Percentiles rank a stretch among this genome's conserved stretches.
Conservation (phyloP, 2,797 vertebrate species). For the Arctocebus calabarensis region DNA sequence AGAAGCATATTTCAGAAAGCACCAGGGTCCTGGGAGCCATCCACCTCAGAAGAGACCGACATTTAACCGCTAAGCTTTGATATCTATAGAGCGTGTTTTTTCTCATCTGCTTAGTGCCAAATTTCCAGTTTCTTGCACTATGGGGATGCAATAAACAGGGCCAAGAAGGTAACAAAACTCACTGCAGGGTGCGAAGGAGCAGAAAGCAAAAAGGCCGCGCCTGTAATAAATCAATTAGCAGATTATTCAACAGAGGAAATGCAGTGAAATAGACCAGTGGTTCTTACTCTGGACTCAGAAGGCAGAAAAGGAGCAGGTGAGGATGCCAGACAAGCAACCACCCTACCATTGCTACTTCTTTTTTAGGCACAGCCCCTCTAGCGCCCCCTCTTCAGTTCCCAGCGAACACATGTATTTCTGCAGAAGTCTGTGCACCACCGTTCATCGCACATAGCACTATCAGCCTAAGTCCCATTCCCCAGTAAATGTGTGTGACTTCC, state of each 20-base stretch:
- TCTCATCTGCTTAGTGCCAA: conserved; percentile 81
- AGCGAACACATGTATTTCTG: not conserved
- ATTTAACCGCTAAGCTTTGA: conserved; percentile 43
- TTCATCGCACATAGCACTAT: not conserved
- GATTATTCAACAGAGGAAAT: conserved; percentile 61
- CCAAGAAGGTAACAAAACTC: conserved; percentile 59
- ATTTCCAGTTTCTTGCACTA: conserved; percentile 19
- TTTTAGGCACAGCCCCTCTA: not conserved
- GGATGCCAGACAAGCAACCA: not conserved
- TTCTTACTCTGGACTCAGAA: not conserved
- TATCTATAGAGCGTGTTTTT: conserved; percentile 63
- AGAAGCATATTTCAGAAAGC: not conserved
- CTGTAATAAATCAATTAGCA: conserved; percentile 82
- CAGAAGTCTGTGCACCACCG: not conserved
- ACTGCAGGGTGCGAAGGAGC: not conserved
- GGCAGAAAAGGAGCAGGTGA: not conserved
- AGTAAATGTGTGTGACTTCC: not conserved
- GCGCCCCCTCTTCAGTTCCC: not conserved
- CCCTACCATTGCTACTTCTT: not conserved
- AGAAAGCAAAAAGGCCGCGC: conserved; percentile 29
- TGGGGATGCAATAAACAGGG: conserved; percentile 49
- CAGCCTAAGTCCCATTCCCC: not conserved
- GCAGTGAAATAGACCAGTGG: conserved; percentile 38
- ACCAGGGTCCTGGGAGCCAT: conserved; percentile 62
- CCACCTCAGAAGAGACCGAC: conserved; percentile 76